These are phyloP conservation scores for Prorops nasuta DNA, from an alignment of 1,140 invertebrate species.

Conservation along the genomic window DNA sequence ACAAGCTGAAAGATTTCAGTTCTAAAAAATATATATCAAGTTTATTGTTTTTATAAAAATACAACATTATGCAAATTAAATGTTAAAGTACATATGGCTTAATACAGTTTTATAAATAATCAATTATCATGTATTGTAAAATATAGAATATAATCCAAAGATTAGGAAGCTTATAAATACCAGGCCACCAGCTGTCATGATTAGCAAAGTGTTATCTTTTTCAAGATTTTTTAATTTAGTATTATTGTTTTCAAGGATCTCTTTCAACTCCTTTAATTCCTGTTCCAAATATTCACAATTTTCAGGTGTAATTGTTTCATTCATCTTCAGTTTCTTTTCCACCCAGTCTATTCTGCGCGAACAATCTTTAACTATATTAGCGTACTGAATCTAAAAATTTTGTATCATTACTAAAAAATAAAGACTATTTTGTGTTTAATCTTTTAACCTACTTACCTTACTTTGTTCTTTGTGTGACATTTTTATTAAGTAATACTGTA, in stretches of 20 bases:
- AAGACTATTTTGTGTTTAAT: no score
- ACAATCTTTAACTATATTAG: no score
- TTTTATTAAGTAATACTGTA: no score
- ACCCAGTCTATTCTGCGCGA: constrained; percentile 37
- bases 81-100: constrained; percentile 4
- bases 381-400: no score
- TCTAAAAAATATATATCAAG: neutral
- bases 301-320: constrained; percentile 32
- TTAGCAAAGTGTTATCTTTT: constrained; percentile 43
- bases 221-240: constrained; percentile 32
- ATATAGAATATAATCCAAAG: constrained; percentile 37
- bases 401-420: no score
- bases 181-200: constrained; percentile 40
- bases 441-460: no score
- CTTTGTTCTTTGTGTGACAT: no score
- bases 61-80: neutral
- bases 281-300: constrained; percentile 43
- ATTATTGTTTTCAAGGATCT: constrained; percentile 40
- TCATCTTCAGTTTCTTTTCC: constrained; percentile 39
- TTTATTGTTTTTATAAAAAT: neutral
- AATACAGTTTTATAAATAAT: constrained; percentile 4
- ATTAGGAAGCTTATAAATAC: constrained; percentile 40
- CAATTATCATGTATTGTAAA: neutral
- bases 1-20: neutral
- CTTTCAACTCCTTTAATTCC: constrained; percentile 40